phyloP scores from a whole-genome alignment of 2,888 invertebrate genomes.

The Phyllotreta striolata region DNA sequence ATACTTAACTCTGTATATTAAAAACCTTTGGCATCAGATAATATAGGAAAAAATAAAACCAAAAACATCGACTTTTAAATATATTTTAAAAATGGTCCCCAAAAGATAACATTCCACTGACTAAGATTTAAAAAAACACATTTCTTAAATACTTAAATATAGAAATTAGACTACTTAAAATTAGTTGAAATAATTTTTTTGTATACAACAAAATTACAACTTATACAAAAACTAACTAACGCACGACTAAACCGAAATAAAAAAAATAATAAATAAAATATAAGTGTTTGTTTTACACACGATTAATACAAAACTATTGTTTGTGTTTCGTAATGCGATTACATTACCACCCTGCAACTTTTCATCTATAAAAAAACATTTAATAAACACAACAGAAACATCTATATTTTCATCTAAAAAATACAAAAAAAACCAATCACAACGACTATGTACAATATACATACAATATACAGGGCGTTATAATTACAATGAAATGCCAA shows the following conservation, averaged over 20 bases:
- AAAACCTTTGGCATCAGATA: no score
- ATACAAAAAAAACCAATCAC: conserved; percentile 32
- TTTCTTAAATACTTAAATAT: conserved; percentile 36
- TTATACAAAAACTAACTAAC: conserved; percentile 15
- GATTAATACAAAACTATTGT: conserved; percentile 18
- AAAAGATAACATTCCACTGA: conserved; percentile 55
- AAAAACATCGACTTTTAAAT: conserved; percentile 41
- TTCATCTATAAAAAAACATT: conserved; percentile 24
- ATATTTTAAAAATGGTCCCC: conserved; percentile 55
- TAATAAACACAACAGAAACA: conserved; percentile 25
- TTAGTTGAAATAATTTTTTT: conserved; percentile 15
- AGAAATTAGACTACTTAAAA: conserved; percentile 25
- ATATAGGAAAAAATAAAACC: no score
- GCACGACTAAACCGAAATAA: conserved; percentile 19
- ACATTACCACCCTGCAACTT: conserved; percentile 28
- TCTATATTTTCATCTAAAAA: conserved; percentile 18
- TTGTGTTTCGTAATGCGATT: conserved; percentile 5
- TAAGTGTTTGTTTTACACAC: conserved; percentile 25
- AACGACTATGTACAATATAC: conserved; percentile 26
- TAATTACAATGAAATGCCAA: conserved; percentile 14
- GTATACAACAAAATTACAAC: conserved; percentile 13
- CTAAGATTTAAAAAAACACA: conserved; percentile 49
- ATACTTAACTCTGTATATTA: no score
- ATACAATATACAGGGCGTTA: conserved; percentile 30
- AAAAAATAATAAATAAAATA: conserved; percentile 32